phyloP scores from a whole-genome alignment of 2,113 vertebrate species.

The Pogona vitticeps region DNA sequence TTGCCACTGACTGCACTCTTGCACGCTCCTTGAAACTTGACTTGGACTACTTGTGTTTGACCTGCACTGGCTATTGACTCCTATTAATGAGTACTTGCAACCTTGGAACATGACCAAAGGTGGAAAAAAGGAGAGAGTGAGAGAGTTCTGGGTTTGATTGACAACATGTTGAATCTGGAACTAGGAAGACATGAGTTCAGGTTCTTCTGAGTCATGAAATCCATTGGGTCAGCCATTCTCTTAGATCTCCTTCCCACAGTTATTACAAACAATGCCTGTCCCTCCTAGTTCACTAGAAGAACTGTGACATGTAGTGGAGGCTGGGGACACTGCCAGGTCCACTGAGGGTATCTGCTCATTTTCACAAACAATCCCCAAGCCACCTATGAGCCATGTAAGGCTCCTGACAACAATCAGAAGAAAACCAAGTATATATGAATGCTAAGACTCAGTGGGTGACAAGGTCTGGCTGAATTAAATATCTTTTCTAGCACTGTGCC shows the following conservation, averaged over 20 bases:
- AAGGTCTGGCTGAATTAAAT: constrained; percentile 18
- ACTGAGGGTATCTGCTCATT: neutral
- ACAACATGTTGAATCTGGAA: too few species aligned
- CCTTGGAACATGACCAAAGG: too few species aligned
- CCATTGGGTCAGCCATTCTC: neutral
- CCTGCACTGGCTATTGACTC: too few species aligned
- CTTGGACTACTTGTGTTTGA: too few species aligned
- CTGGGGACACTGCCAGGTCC: too few species aligned
- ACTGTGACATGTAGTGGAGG: neutral
- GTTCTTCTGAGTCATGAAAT: neutral
- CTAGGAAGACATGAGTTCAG: too few species aligned
- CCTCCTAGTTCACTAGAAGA: neutral
- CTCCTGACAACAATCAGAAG: neutral
- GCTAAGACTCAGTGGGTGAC: neutral
- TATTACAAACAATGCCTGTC: neutral
- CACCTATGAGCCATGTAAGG: neutral
- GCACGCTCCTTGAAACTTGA: too few species aligned
- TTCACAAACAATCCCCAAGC: neutral
- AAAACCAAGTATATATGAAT: neutral
- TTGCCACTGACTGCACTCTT: too few species aligned
- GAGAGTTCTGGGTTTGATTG: too few species aligned
- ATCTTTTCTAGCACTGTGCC: neutral
- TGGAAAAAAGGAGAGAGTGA: too few species aligned
- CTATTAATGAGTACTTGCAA: too few species aligned
- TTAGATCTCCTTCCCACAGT: neutral